Evolutionary conservation across 2,797 vertebrate species (phyloP).

Genomic region (Staurois parvus): DNA sequence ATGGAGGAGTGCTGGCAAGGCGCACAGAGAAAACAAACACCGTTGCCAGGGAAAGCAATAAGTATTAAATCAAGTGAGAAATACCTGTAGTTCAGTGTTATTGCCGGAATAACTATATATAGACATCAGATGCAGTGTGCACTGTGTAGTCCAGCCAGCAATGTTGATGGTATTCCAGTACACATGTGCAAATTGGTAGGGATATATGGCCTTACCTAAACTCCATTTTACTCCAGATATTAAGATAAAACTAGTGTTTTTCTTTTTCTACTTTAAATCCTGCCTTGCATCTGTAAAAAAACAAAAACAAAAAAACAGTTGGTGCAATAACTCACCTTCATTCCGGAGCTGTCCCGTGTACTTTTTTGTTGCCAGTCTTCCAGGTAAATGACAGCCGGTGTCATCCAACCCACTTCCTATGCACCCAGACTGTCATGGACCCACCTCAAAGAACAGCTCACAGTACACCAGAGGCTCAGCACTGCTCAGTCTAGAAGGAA

Average conservation of each 20-base stretch:
- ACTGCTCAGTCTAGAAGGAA: too few species aligned
- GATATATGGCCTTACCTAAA: neutral
- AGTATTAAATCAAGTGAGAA: slow-evolving; percentile 32
- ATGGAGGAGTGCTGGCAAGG: slow-evolving; percentile 33
- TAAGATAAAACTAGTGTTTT: neutral
- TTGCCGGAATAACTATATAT: slow-evolving; percentile 41
- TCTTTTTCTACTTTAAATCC: too few species aligned
- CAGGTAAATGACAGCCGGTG: too few species aligned
- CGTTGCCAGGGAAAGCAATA: slow-evolving; percentile 49
- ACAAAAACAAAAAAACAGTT: too few species aligned
- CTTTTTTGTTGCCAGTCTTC: too few species aligned
- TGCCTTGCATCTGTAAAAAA: too few species aligned
- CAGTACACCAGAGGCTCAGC: too few species aligned
- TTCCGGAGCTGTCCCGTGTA: too few species aligned
- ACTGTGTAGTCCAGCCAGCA: neutral
- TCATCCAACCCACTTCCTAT: too few species aligned
- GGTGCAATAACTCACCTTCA: too few species aligned
- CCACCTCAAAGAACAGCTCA: too few species aligned
- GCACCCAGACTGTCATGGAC: too few species aligned
- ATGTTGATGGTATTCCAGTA: slow-evolving; percentile 3
- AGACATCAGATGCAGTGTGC: slow-evolving; percentile 6
- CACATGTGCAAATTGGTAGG: neutral
- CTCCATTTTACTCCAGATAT: neutral
- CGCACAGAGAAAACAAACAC: slow-evolving; percentile 19
- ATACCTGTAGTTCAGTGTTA: neutral